A percentile compares a stretch with the other conserved stretches of the same genome.
Conservation (phyloP, 2,113 vertebrate species). For the Oreotrochilus melanogaster region DNA sequence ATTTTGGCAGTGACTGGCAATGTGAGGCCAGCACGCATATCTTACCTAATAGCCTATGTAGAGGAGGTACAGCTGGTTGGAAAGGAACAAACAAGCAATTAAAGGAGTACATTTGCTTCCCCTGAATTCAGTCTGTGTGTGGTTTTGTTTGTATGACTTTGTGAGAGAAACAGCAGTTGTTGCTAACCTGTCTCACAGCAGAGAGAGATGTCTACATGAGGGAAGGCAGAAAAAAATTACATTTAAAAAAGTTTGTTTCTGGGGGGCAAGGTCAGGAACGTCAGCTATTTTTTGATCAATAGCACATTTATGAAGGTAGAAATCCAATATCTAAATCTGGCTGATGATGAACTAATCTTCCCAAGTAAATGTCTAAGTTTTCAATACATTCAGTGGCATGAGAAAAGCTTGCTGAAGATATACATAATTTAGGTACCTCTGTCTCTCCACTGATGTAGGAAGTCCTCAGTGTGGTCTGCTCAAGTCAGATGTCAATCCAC, state of each 20-base stretch:
- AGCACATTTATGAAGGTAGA: background rate
- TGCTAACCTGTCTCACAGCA: background rate
- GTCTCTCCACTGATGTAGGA: background rate
- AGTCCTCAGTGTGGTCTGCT: background rate
- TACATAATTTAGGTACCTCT: background rate
- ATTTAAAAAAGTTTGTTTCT: background rate
- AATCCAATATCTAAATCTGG: background rate
- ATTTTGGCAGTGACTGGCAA: background rate
- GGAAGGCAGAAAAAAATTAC: background rate
- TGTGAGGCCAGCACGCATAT: background rate
- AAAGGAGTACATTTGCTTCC: constrained; percentile 14
- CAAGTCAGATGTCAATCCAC: background rate
- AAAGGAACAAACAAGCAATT: constrained; percentile 40
- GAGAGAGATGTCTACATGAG: background rate
- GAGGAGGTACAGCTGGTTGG: background rate
- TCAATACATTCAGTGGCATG: background rate
- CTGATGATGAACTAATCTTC: background rate
- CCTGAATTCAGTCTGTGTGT: background rate
- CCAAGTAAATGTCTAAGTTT: background rate
- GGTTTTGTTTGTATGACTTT: constrained; percentile 3
- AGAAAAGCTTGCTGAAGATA: background rate
- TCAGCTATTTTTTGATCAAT: background rate
- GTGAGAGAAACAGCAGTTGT: background rate
- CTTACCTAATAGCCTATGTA: background rate
- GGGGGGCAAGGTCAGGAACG: background rate